Base-by-base conservation (phyloP, 2,797 vertebrate genomes). In the Argyrosomus regius region DNA sequence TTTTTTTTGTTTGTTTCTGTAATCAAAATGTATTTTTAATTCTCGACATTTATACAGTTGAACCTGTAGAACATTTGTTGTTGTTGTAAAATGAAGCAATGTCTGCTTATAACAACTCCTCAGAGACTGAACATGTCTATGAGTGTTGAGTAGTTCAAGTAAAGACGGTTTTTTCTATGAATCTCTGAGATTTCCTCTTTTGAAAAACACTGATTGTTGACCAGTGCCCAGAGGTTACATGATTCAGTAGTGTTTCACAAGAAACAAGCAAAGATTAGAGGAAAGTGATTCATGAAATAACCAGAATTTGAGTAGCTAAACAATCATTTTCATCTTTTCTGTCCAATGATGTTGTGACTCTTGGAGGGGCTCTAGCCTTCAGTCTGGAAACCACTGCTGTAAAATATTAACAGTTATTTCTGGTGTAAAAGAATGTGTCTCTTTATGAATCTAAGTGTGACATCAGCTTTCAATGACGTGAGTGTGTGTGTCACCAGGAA, bases 401-500 rank as follows among this genome's bases (percentile, higher is more conserved):
- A 1, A 66, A 59, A 41, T 16, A 35, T 9, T n/a, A 20, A 31
- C 26, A 16, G 52, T 43, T 43, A 43, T 43, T 43, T 43, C 41
- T 43, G 41, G 10, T 43, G 41, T 39, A 3, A 39, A 35, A 35
- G 7, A 35, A 39, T 39, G 8, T 53, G 39, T 77, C 6, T 54
- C 11, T 68, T 52, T 10, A 5, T n/a, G 16, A 26, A 41, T 61
- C 26, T 50, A 20, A 60, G 48, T 70, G 26, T 16, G 6, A 14
- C 4, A 45, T 9, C n/a, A 67, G 45, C 13, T 78, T 69, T 48
- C 0, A 31, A 4, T 60, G 48, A 53, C 88, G 63, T 70, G 31
- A 52, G 43, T 72, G 41, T 65, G 12, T 75, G n/a, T 88, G 10
- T 81, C 35, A 67, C 8, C 80, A 95, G 94, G 94, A 80, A 94